phyloP scores from a whole-genome alignment of 2,797 vertebrate species.

The Cirrhinus molitorella region DNA sequence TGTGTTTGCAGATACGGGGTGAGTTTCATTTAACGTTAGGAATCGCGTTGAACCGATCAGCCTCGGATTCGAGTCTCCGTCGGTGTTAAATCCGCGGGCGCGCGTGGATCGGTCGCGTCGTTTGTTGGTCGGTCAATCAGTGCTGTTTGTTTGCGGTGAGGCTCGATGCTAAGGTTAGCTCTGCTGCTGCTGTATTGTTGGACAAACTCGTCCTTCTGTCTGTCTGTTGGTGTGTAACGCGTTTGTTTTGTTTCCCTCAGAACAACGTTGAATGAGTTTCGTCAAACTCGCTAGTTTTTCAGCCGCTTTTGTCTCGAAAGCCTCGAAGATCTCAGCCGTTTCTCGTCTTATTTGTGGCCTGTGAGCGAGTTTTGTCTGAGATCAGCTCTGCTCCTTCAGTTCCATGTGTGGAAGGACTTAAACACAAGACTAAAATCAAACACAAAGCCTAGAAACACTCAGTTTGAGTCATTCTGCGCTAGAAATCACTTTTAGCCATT shows the following conservation, averaged over 20 bases:
- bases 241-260: not conserved
- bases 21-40: constrained; percentile 65
- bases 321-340: not conserved
- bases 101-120: not conserved
- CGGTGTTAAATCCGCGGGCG: too few species aligned
- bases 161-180: not conserved
- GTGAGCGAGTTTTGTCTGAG: not conserved
- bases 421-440: too few species aligned
- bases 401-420: not conserved
- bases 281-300: not conserved
- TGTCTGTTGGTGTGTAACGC: not conserved
- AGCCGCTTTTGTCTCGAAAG: not conserved
- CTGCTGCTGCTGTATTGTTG: not conserved
- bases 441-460: too few species aligned
- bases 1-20: constrained; percentile 87
- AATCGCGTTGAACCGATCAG: not conserved
- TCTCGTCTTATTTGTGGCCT: not conserved
- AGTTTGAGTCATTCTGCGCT: too few species aligned
- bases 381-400: not conserved
- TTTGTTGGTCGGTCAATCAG: not conserved
- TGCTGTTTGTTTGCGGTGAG: not conserved
- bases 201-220: not conserved
- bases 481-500: too few species aligned
- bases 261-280: not conserved
- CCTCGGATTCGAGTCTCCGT: not conserved